These are phyloP conservation scores for Drosophila villosipedis DNA, from an alignment of 2,888 invertebrate genomes.

Conservation along the genomic window DNA sequence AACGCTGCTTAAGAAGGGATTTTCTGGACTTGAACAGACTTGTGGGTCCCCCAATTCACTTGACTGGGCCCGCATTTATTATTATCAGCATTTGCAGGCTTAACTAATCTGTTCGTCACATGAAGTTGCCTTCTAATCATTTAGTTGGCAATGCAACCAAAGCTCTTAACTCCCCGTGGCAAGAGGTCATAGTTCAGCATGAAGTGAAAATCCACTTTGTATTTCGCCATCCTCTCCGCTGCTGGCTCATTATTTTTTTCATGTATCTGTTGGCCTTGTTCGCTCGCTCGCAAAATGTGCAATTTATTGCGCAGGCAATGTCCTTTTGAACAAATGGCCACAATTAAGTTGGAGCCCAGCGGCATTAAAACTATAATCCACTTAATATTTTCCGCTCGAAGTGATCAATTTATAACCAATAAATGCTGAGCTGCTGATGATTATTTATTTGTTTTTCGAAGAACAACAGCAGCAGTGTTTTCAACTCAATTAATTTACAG, in stretches of 20 bases:
- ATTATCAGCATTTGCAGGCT: constrained; percentile 45
- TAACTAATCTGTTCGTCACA: constrained; percentile 42
- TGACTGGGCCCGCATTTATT: constrained; percentile 26
- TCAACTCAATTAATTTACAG: constrained; percentile 77
- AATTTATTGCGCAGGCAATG: constrained; percentile 58
- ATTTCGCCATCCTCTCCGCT: neutral
- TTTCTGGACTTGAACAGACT: neutral
- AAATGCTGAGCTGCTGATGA: constrained; percentile 75
- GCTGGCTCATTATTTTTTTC: neutral
- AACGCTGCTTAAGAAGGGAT: neutral
- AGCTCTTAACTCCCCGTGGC: constrained; percentile 17
- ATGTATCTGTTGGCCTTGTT: constrained; percentile 8
- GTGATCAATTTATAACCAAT: constrained; percentile 81
- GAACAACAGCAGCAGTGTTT: constrained; percentile 48
- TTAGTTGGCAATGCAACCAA: constrained; percentile 35
- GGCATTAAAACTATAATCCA: constrained; percentile 80
- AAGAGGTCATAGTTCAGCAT: constrained; percentile 32
- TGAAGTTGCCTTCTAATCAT: constrained; percentile 44
- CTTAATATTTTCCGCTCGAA: constrained; percentile 77
- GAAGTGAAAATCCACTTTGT: constrained; percentile 3
- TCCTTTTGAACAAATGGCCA: constrained; percentile 40
- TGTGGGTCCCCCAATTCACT: neutral
- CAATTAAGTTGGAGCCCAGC: constrained; percentile 20
- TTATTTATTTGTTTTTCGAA: constrained; percentile 74
- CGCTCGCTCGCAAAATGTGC: constrained; percentile 23